Conservation (phyloP, 2,797 vertebrate species). For the Apogon talboti region DNA sequence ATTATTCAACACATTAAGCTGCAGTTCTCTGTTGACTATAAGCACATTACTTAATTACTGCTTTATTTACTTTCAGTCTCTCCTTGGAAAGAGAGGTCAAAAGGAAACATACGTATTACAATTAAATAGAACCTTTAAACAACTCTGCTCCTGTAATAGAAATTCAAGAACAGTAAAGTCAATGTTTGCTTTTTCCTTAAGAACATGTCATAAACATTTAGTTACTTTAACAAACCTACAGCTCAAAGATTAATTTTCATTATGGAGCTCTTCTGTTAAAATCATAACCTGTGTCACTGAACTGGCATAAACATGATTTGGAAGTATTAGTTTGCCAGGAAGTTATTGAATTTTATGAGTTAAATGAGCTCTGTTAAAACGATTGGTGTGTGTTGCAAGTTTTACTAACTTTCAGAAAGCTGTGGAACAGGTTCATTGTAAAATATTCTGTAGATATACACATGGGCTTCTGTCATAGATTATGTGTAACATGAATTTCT, state of each 20-base stretch:
- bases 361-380: neutral
- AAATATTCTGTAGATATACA: too few species aligned
- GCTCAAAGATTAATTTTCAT: constrained; percentile 7
- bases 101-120: too few species aligned
- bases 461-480: too few species aligned
- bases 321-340: neutral
- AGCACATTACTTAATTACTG: constrained; percentile 19
- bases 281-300: neutral
- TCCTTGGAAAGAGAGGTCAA: too few species aligned
- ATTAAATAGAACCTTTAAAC: neutral
- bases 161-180: constrained; percentile 1
- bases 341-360: neutral
- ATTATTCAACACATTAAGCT: constrained; percentile 32
- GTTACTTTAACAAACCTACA: constrained; percentile 5
- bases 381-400: too few species aligned
- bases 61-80: too few species aligned
- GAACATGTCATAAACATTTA: constrained; percentile 6
- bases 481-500: neutral
- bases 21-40: too few species aligned
- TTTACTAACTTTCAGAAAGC: too few species aligned
- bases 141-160: constrained; percentile 1
- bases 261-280: neutral
- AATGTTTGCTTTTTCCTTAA: constrained; percentile 13
- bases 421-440: too few species aligned
- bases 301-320: neutral